Percentiles rank a stretch among this genome's conserved stretches.
These are phyloP conservation scores for Heliangelus exortis DNA, from an alignment of 2,797 vertebrate species.

Conservation along the genomic window DNA sequence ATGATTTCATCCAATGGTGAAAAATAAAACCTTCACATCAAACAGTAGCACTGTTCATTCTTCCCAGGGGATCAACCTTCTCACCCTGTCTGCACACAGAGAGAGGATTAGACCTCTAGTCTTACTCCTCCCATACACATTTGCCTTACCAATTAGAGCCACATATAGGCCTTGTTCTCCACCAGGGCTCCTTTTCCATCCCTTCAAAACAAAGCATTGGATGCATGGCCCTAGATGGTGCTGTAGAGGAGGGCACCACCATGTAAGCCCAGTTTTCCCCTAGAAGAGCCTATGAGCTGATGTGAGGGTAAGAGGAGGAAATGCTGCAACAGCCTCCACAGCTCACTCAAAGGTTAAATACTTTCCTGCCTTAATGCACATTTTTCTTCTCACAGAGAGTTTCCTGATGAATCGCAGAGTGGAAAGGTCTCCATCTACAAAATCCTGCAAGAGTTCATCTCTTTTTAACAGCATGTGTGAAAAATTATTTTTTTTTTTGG, in stretches of 20 bases:
- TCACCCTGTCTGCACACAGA: background rate
- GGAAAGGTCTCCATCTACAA: background rate
- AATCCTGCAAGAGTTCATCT: background rate
- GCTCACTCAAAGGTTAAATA: background rate
- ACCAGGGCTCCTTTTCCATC: background rate
- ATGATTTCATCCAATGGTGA: background rate
- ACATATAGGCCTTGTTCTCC: rapidly evolving
- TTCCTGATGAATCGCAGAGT: background rate
- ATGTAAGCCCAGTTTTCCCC: rapidly evolving
- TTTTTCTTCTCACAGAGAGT: background rate
- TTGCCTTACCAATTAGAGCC: background rate
- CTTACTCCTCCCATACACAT: background rate
- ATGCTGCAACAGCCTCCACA: background rate
- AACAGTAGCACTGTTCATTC: background rate
- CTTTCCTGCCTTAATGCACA: background rate
- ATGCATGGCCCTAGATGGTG: background rate
- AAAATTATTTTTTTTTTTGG: background rate
- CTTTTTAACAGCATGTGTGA: background rate
- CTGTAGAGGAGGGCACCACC: background rate
- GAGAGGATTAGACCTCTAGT: background rate
- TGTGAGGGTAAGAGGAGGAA: background rate
- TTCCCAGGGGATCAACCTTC: background rate
- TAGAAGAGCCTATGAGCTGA: background rate
- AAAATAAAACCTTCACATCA: background rate
- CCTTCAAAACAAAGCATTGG: background rate